Percentiles rank a stretch among this genome's conserved stretches.
phyloP scores from a whole-genome alignment of 2,888 invertebrate species.

The Xestobium rufovillosum region DNA sequence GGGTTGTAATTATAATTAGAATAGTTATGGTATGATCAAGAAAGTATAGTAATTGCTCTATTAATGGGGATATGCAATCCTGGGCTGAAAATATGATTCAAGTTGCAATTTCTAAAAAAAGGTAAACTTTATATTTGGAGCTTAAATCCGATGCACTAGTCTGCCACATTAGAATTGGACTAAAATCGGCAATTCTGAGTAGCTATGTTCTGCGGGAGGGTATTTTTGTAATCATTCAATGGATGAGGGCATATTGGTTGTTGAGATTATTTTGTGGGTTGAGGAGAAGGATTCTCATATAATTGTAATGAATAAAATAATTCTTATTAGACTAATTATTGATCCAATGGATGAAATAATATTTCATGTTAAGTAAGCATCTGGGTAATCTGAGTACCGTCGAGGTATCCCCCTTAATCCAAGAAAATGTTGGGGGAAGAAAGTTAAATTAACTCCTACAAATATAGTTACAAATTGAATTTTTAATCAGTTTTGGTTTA shows the following conservation, averaged over 20 bases:
- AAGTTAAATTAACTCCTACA: too few relatives aligned
- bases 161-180: too few relatives aligned
- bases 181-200: slow-evolving; percentile 52
- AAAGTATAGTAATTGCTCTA: slow-evolving; percentile 60
- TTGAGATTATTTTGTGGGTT: slow-evolving; percentile 47
- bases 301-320: slow-evolving; percentile 54
- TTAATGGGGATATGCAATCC: too few relatives aligned
- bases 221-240: slow-evolving; percentile 56
- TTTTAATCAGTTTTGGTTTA: slow-evolving; percentile 55
- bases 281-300: slow-evolving; percentile 54
- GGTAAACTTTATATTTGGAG: too few relatives aligned
- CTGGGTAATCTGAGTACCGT: too few relatives aligned
- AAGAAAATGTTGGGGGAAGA: too few relatives aligned
- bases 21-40: slow-evolving; percentile 56
- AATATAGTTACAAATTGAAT: too few relatives aligned
- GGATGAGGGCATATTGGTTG: slow-evolving; percentile 48
- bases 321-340: slow-evolving; percentile 52
- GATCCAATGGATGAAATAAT: slow-evolving; percentile 59
- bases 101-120: too few relatives aligned
- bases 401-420: too few relatives aligned
- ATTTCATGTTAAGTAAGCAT: slow-evolving; percentile 59
- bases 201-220: slow-evolving; percentile 53
- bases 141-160: too few relatives aligned
- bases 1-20: slow-evolving; percentile 53
- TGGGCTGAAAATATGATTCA: too few relatives aligned